phyloP scores from a whole-genome alignment of 2,888 invertebrate genomes.

The Sminthurides aquaticus region DNA sequence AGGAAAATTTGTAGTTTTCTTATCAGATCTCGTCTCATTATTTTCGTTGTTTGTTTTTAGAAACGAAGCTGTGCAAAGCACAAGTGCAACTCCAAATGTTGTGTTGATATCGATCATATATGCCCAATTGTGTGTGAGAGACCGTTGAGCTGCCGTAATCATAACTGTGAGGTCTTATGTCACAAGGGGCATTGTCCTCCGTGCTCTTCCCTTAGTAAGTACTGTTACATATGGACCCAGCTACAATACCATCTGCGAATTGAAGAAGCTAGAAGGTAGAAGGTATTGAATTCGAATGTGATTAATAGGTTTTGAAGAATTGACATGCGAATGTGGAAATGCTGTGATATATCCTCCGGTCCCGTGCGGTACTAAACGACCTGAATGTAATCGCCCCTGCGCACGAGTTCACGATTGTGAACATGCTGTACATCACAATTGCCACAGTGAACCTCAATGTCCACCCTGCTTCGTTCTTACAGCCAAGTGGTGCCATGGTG shows the following conservation, averaged over 20 bases:
- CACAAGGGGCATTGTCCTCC: slow-evolving; percentile 77
- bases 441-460: slow-evolving; percentile 66
- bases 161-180: slow-evolving; percentile 80
- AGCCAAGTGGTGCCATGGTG: slow-evolving; percentile 73
- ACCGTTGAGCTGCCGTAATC: slow-evolving; percentile 74
- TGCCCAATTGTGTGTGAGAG: slow-evolving; percentile 77
- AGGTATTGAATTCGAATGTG: neutral
- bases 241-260: slow-evolving; percentile 4
- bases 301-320: slow-evolving; percentile 63
- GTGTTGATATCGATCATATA: slow-evolving; percentile 75
- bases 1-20: neutral
- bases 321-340: slow-evolving; percentile 83
- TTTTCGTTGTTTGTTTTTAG: slow-evolving; percentile 48
- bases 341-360: slow-evolving; percentile 83
- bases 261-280: slow-evolving; percentile 3
- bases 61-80: slow-evolving; percentile 78
- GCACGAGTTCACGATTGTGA: slow-evolving; percentile 66
- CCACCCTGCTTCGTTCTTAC: slow-evolving; percentile 82
- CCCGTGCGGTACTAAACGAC: slow-evolving; percentile 81
- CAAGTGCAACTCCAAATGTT: slow-evolving; percentile 78
- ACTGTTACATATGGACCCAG: slow-evolving; percentile 8
- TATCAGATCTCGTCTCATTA: no score
- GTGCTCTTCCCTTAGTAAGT: slow-evolving; percentile 67
- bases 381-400: slow-evolving; percentile 71
- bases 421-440: slow-evolving; percentile 75